phyloP scores from a whole-genome alignment of 2,888 invertebrate species.

The Oligia fasciuncula region DNA sequence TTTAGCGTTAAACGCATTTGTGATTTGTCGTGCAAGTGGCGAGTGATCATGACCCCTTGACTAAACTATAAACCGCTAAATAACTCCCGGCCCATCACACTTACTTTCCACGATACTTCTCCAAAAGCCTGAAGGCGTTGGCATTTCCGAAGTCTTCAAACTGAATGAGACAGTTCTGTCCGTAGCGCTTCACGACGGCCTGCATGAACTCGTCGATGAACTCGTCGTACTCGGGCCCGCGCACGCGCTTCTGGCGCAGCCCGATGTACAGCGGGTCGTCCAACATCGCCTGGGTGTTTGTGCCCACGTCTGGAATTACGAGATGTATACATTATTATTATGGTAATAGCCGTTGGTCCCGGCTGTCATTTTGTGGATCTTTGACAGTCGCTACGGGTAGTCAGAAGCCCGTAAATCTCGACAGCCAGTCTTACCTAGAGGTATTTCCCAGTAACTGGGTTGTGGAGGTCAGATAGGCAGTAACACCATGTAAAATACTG shows the following conservation, averaged over 20 bases:
- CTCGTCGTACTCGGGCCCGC: constrained; percentile 96
- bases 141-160: constrained; percentile 99
- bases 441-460: no score
- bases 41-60: not conserved
- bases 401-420: no score
- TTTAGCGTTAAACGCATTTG: not conserved
- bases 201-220: constrained; percentile 99
- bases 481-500: no score
- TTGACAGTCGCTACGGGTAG: no score
- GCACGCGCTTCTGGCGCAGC: constrained; percentile 94
- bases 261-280: constrained; percentile 99
- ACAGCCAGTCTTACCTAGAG: no score
- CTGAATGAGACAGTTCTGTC: constrained; percentile 96
- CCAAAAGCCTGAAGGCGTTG: constrained; percentile 98
- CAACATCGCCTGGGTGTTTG: constrained; percentile 95
- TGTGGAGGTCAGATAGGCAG: no score
- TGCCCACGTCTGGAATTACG: constrained; percentile 94
- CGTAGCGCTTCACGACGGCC: constrained; percentile 95
- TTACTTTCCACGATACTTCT: constrained; percentile 96
- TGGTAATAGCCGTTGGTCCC: no score
- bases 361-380: no score
- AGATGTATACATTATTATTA: not conserved
- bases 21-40: not conserved
- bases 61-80: not conserved
- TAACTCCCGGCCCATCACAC: constrained; percentile 51